Percentiles rank a stretch among this genome's conserved stretches.
Evolutionary conservation across 1,140 invertebrate genomes (phyloP).

Genomic region (Musca vetustissima): DNA sequence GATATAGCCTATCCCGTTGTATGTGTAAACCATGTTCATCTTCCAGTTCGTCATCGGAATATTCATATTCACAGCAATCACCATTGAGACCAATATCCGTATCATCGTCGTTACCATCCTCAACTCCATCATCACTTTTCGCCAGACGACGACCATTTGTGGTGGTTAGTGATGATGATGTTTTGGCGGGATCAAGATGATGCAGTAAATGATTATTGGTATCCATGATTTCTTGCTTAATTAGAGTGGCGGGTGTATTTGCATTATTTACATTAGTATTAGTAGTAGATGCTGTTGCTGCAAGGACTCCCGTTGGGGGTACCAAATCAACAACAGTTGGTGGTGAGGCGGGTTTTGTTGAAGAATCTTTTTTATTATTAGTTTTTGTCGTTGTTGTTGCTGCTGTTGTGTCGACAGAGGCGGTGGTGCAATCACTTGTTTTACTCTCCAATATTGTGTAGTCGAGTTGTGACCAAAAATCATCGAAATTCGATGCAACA

Average conservation of each 20-base stretch:
- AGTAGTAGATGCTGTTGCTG: neutral
- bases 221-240: constrained; percentile 20
- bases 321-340: constrained; percentile 50
- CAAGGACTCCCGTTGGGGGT: neutral
- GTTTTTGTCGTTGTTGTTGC: neutral
- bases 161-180: neutral
- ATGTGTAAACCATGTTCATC: constrained; percentile 17
- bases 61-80: constrained; percentile 13
- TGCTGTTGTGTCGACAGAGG: constrained; percentile 32
- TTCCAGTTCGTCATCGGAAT: constrained; percentile 16
- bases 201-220: neutral
- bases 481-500: constrained; percentile 66
- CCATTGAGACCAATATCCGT: neutral
- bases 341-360: constrained; percentile 37
- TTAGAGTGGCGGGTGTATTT: constrained; percentile 26
- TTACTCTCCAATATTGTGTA: constrained; percentile 63
- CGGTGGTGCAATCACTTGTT: constrained; percentile 17
- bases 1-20: constrained; percentile 23
- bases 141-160: too few relatives aligned
- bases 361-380: constrained; percentile 5
- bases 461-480: constrained; percentile 70
- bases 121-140: too few relatives aligned
- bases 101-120: constrained; percentile 24
- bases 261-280: constrained; percentile 8
- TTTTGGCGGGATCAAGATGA: neutral